phyloP scores from a whole-genome alignment of 1,140 invertebrate genomes.

The Charaxes varanes region DNA sequence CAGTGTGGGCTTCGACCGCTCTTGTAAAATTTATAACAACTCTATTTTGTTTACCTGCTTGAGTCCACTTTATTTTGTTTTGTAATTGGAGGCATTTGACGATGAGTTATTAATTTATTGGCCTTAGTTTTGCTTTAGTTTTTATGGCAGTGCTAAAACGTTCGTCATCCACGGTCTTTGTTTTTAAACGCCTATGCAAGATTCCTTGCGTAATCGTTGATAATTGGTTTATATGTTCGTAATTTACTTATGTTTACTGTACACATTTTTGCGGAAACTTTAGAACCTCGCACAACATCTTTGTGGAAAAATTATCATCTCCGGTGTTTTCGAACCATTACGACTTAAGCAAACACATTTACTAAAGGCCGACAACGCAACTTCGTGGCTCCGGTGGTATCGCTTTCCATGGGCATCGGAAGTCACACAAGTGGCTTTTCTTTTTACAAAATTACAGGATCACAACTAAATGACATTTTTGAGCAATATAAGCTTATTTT shows the following conservation, averaged over 20 bases:
- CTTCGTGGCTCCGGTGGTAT: too few species aligned
- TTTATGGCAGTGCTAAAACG: conserved; percentile 69
- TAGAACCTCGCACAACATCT: too few species aligned
- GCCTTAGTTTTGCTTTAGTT: conserved; percentile 53
- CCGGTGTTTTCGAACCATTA: too few species aligned
- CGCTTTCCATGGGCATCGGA: too few species aligned
- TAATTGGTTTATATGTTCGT: not conserved
- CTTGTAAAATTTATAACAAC: conserved; percentile 72
- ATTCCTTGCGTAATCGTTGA: conserved; percentile 2
- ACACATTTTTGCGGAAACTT: too few species aligned
- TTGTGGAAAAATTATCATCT: too few species aligned
- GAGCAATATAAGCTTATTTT: too few species aligned
- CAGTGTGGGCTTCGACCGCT: conserved; percentile 53
- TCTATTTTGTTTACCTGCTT: conserved; percentile 72
- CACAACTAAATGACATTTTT: too few species aligned
- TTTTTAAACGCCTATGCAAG: conserved; percentile 27
- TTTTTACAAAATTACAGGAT: conserved; percentile 4
- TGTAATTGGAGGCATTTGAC: conserved; percentile 68
- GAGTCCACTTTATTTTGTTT: conserved; percentile 60
- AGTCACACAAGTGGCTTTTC: too few species aligned
- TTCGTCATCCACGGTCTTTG: conserved; percentile 28
- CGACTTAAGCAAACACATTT: too few species aligned
- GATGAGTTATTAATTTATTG: conserved; percentile 73
- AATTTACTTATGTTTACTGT: too few species aligned
- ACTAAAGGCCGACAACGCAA: too few species aligned